These are phyloP conservation scores for Diglossa cyanea DNA, from an alignment of 2,797 vertebrate genomes.

Conservation along the genomic window DNA sequence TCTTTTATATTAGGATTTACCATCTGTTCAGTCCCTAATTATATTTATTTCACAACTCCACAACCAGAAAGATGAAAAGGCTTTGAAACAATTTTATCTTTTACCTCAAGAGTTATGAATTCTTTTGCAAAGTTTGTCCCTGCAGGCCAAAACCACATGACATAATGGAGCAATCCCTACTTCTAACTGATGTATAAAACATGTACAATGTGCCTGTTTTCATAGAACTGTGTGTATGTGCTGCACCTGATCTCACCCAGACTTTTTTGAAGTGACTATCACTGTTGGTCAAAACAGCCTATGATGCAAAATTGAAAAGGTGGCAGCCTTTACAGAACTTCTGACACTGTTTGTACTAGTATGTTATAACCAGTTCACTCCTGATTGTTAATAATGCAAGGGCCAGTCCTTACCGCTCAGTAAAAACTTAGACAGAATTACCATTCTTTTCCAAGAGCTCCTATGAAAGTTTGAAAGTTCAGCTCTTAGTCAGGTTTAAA, in stretches of 20 bases:
- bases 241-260: background rate
- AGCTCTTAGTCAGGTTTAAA: background rate
- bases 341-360: background rate
- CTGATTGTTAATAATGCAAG: background rate
- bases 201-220: background rate
- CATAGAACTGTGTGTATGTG: rapidly evolving
- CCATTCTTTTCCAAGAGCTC: background rate
- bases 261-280: background rate
- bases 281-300: background rate
- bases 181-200: background rate
- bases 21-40: conserved; percentile 1
- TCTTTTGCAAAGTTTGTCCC: background rate
- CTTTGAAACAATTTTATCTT: background rate
- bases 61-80: background rate
- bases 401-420: background rate
- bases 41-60: conserved; percentile 1
- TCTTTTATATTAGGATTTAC: conserved; percentile 6
- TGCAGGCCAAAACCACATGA: background rate
- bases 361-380: background rate
- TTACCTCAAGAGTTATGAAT: background rate
- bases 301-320: background rate
- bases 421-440: background rate
- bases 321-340: background rate
- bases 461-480: background rate
- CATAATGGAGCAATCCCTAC: background rate